Base-by-base conservation (phyloP, 2,888 invertebrate genomes). In the Himalopsyche anomala region DNA sequence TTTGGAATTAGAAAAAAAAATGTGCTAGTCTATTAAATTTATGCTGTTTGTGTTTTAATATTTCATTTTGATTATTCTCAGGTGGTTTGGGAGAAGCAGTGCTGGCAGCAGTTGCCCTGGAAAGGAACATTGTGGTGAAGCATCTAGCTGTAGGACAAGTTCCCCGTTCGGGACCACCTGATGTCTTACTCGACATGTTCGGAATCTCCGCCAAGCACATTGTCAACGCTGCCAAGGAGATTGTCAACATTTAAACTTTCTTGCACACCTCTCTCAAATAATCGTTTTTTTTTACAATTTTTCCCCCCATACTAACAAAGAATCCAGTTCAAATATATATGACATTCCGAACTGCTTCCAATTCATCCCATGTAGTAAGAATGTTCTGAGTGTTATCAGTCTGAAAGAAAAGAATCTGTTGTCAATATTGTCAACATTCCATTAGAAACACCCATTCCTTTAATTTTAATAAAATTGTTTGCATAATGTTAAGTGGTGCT, bases 21-120 rank as follows among this genome's bases (percentile, higher is more conserved):
- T 28, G 28, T 28, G 28, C 28, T 28, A 28, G 28, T 28, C 28
- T 28, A 28, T 28, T 28, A 28, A 28, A 28, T 28, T 28, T 28
- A 42, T 42, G 5, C 42, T 2, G 4, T 81, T 42, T 11, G 0
- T 45, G 45, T n/a, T 40, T 2, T 42, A 17, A 45, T 40, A 40
- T 42, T 28, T 19, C 12, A 11, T 82, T 36, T 83, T 82, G 80
- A 55, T 42, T 81, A 80, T 87, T 36, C 85, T 51, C 91, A 95
- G 97, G 99, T 88, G 99, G 99, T 83, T 91, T 99, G 85, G 99
- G 99, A 87, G 99, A 99, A 91, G 99, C 99, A 28, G 99, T 99
- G 11, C 91, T 96, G 17, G 95, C 96, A 0, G 98, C 97, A 9
- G 93, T 98, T 86, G 95, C 97, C 2, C 92, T 94, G 89, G 94